Evolutionary conservation across 1,140 invertebrate species (phyloP).

Genomic region (Sitobion miscanthi): DNA sequence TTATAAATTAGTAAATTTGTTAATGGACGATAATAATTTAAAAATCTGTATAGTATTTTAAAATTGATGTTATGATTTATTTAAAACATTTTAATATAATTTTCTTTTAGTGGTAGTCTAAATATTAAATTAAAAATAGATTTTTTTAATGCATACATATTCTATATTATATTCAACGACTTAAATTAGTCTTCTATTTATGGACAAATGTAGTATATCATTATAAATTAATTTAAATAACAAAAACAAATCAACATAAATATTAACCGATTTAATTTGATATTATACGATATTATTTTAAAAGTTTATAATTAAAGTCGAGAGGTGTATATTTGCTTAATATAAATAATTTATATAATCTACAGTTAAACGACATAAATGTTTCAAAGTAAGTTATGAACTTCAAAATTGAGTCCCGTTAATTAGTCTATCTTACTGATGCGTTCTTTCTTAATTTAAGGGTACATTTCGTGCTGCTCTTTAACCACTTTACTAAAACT

Average conservation of each 20-base stretch:
- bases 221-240: not conserved
- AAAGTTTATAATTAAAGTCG: not conserved
- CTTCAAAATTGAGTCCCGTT: not conserved
- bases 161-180: too few species aligned
- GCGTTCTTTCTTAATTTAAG: not conserved
- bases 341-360: not conserved
- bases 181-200: too few species aligned
- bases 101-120: not conserved
- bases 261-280: not conserved
- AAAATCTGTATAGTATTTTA: not conserved
- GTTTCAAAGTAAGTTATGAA: not conserved
- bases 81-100: not conserved
- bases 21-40: not conserved
- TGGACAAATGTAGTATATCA: not conserved
- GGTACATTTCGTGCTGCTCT: not conserved
- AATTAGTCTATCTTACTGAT: slow-evolving; percentile 12
- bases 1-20: not conserved
- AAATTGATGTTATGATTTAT: not conserved
- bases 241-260: not conserved
- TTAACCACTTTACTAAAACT: not conserved
- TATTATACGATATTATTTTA: not conserved
- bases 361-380: not conserved
- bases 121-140: not conserved
- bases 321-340: not conserved
- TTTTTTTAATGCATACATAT: not conserved